phyloP scores from a whole-genome alignment of 2,113 vertebrate species.

The Prinia subflava region DNA sequence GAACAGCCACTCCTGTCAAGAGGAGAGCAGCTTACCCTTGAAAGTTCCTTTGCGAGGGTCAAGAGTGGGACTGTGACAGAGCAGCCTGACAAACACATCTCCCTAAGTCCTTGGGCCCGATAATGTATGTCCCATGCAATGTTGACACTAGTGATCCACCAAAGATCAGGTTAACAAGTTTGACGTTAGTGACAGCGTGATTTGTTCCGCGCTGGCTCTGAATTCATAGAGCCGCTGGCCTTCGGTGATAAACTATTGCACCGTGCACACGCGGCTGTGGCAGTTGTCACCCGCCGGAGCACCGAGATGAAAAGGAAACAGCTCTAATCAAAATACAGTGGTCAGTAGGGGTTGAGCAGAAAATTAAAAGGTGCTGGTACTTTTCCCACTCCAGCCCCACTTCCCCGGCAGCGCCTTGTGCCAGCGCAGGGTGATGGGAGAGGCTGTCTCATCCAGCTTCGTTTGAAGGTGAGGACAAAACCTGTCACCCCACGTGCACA shows the following conservation, averaged over 20 bases:
- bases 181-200: conserved; percentile 74
- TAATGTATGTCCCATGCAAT: conserved; percentile 77
- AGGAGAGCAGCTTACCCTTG: conserved; percentile 71
- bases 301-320: conserved; percentile 48
- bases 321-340: conserved; percentile 63
- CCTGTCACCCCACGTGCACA: fast-evolving
- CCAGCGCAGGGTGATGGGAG: fast-evolving
- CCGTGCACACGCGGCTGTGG: not conserved
- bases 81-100: conserved; percentile 75
- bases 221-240: conserved; percentile 56
- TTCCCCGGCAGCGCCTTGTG: not conserved
- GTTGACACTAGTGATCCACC: conserved; percentile 73
- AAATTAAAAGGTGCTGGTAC: conserved; percentile 38
- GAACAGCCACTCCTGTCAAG: not conserved
- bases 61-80: conserved; percentile 64
- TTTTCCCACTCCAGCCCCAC: not conserved
- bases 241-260: conserved; percentile 67
- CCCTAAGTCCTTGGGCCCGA: conserved; percentile 78
- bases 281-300: conserved; percentile 30
- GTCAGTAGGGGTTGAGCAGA: conserved; percentile 29
- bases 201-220: conserved; percentile 60
- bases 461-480: not conserved
- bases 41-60: conserved; percentile 69
- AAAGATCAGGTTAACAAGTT: conserved; percentile 68
- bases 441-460: not conserved